Evolutionary conservation across 1,140 invertebrate species (phyloP).

Genomic region (Bombus superbus): DNA sequence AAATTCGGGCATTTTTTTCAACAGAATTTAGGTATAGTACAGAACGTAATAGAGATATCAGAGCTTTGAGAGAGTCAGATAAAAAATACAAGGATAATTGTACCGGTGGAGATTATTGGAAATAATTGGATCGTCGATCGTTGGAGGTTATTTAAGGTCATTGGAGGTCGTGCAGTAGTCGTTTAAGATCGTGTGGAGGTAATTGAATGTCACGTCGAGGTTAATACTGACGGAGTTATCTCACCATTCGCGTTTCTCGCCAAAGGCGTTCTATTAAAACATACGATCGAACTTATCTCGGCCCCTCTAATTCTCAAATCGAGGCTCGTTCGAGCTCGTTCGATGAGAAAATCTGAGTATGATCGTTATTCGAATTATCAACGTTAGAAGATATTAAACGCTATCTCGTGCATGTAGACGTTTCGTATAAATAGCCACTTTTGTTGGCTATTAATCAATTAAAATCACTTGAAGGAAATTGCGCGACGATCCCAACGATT

Average conservation of each 20-base stretch:
- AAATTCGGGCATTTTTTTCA: background rate
- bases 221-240: background rate
- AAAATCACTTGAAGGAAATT: background rate
- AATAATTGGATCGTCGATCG: background rate
- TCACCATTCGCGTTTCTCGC: background rate
- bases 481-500: background rate
- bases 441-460: background rate
- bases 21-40: background rate
- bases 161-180: background rate
- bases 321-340: background rate
- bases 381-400: background rate
- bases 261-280: slow-evolving; percentile 7
- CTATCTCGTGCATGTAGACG: background rate
- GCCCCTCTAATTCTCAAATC: background rate
- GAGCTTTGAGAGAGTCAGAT: background rate
- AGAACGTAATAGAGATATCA: background rate
- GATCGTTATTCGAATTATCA: background rate
- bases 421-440: background rate
- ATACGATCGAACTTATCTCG: background rate
- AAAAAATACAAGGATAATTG: background rate
- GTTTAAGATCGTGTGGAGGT: slow-evolving; percentile 4
- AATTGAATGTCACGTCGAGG: slow-evolving; percentile 7
- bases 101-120: background rate
- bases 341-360: background rate
- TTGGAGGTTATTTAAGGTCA: background rate